phyloP scores from a whole-genome alignment of 2,888 invertebrate species.

The Eupithecia subfuscata region DNA sequence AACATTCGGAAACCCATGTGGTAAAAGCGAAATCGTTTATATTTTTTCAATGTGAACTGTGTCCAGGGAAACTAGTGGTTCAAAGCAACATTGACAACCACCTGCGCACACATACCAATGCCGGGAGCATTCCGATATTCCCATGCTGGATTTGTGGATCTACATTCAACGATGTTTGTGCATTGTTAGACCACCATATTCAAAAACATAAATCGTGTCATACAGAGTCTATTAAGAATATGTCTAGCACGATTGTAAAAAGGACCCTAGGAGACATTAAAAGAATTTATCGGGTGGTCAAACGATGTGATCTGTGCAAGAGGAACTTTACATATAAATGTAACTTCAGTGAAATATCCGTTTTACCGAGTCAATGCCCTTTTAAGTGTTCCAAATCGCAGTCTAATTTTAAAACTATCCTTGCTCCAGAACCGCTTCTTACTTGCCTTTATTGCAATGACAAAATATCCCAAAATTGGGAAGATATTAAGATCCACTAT shows the following conservation, averaged over 20 bases:
- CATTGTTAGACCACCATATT: constrained; percentile 62
- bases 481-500: constrained; percentile 69
- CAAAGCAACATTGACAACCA: constrained; percentile 66
- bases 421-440: constrained; percentile 45
- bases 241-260: constrained; percentile 35
- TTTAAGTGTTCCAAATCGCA: constrained; percentile 58
- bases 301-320: constrained; percentile 67
- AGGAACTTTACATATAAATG: constrained; percentile 70
- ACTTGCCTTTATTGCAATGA: constrained; percentile 66
- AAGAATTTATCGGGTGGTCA: constrained; percentile 63
- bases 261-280: constrained; percentile 40
- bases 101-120: constrained; percentile 58
- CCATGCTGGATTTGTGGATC: constrained; percentile 72
- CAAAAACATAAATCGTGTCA: constrained; percentile 48
- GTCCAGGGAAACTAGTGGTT: constrained; percentile 68
- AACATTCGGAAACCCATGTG: constrained; percentile 62
- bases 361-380: constrained; percentile 69
- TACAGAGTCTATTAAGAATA: constrained; percentile 43
- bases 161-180: constrained; percentile 53
- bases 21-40: constrained; percentile 48
- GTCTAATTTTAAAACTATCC: constrained; percentile 34
- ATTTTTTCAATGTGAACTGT: constrained; percentile 71
- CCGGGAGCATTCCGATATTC: constrained; percentile 47
- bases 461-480: constrained; percentile 64
- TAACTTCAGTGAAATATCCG: constrained; percentile 61